Evolutionary conservation across 2,113 vertebrate genomes (phyloP).

Genomic region (Melospiza melodia): DNA sequence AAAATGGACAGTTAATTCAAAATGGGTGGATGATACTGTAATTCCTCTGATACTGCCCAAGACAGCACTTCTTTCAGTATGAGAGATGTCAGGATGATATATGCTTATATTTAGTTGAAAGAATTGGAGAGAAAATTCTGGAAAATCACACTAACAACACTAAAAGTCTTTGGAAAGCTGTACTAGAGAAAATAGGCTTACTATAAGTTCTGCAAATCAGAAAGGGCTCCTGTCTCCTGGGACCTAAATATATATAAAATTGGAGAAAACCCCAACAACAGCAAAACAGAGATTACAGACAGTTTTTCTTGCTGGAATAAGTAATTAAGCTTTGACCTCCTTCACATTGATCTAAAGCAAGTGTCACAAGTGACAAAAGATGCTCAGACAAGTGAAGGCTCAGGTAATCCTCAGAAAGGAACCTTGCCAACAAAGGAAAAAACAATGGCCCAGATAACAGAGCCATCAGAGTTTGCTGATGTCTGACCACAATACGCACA

Average conservation of each 20-base stretch:
- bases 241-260: background rate
- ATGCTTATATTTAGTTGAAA: background rate
- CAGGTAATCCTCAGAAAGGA: background rate
- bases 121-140: background rate
- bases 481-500: background rate
- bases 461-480: background rate
- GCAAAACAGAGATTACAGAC: background rate
- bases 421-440: background rate
- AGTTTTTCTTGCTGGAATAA: background rate
- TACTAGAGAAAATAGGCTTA: background rate
- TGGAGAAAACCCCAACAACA: background rate
- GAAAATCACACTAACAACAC: background rate
- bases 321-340: background rate
- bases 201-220: background rate
- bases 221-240: background rate
- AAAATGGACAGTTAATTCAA: background rate
- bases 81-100: background rate
- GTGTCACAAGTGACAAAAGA: background rate
- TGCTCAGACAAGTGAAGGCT: background rate
- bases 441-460: background rate
- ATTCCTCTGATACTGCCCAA: background rate
- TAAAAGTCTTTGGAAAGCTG: background rate
- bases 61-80: background rate
- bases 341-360: rapidly evolving
- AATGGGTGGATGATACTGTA: background rate